Conservation (phyloP, 2,888 invertebrate species). For the Cephonodes hylas region DNA sequence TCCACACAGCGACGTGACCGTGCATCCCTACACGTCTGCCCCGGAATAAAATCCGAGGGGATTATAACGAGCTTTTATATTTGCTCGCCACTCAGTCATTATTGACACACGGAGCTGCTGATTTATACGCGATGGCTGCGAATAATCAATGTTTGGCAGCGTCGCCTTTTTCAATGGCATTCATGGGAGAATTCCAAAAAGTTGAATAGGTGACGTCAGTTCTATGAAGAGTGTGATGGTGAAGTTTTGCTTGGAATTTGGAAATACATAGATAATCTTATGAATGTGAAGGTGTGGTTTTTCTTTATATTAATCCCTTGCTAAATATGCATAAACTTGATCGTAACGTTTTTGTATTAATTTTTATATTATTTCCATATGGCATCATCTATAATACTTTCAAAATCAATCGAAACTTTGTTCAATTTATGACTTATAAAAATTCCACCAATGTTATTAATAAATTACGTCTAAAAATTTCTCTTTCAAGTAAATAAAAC, state of each 20-base stretch:
- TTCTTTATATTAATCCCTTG: no score
- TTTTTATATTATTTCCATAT: no score
- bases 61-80: conserved; percentile 41
- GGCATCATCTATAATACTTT: no score
- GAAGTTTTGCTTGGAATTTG: no score
- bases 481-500: conserved; percentile 49
- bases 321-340: no score
- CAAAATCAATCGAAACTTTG: not conserved
- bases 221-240: no score
- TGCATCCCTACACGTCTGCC: conserved; percentile 48
- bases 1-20: conserved; percentile 63
- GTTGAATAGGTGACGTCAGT: not conserved
- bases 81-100: conserved; percentile 9
- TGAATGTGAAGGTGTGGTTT: no score
- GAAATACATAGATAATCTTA: no score
- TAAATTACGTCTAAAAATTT: conserved; percentile 13
- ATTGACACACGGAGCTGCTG: conserved; percentile 13
- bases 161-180: not conserved
- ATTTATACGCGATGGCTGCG: not conserved
- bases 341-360: no score
- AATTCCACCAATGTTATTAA: conserved; percentile 3
- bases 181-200: not conserved
- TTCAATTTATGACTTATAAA: not conserved
- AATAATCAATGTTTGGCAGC: not conserved
- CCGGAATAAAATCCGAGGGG: conserved; percentile 32